These are phyloP conservation scores for Nemotelus nigrinus DNA, from an alignment of 2,888 invertebrate species.

Conservation along the genomic window DNA sequence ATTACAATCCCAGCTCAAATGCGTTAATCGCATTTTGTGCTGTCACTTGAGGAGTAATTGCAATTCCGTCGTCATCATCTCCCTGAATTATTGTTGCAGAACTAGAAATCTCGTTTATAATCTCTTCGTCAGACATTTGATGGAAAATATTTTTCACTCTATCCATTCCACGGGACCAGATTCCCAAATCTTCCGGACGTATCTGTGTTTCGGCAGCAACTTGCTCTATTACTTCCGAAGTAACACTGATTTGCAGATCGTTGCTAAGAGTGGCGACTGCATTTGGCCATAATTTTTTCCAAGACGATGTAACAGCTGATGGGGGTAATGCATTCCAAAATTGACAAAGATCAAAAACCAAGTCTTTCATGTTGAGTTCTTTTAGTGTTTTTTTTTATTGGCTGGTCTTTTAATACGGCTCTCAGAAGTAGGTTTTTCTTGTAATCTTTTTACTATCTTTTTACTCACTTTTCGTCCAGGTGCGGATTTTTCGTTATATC, in stretches of 20 bases:
- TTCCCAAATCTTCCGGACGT: not conserved
- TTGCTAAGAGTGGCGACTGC: not conserved
- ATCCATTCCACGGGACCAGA: constrained; percentile 1
- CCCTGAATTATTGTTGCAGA: not conserved
- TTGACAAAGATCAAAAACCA: not conserved
- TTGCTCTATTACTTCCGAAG: not conserved
- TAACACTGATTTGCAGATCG: constrained; percentile 7
- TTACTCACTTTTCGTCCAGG: constrained; percentile 7
- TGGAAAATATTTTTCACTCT: not conserved
- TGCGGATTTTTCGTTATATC: not conserved
- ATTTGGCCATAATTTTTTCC: constrained; percentile 4
- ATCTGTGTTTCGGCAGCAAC: not conserved
- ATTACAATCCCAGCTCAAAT: not conserved
- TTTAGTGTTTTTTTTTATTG: not conserved
- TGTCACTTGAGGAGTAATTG: not conserved
- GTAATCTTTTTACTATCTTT: not conserved
- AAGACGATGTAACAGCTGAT: constrained; percentile 5
- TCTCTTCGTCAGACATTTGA: not conserved
- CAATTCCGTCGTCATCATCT: not conserved
- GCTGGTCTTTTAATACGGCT: not conserved
- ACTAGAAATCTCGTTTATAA: constrained; percentile 4
- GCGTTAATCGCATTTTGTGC: not conserved
- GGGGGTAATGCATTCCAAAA: not conserved
- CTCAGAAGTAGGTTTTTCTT: not conserved
- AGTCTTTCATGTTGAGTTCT: not conserved